phyloP scores from a whole-genome alignment of 2,888 invertebrate species.

The Limenitis arthemis region DNA sequence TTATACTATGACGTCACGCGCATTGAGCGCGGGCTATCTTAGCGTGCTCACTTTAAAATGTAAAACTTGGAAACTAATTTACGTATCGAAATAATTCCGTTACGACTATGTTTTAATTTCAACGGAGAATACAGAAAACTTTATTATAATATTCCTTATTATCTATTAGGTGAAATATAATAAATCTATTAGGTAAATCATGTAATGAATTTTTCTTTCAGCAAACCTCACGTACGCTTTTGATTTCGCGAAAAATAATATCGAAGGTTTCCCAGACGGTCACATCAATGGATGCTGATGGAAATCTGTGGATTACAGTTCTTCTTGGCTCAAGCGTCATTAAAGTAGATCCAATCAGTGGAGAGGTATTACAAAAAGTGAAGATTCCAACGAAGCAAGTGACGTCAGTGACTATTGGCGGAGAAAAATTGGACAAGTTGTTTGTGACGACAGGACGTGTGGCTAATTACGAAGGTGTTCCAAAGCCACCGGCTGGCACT shows the following conservation, averaged over 20 bases:
- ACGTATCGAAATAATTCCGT: too few species aligned
- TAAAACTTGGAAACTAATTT: too few species aligned
- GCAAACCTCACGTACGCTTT: conserved; percentile 74
- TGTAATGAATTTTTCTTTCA: conserved; percentile 35
- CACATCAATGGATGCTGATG: conserved; percentile 83
- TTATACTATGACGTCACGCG: too few species aligned
- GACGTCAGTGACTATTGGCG: conserved; percentile 83
- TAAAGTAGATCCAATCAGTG: conserved; percentile 67
- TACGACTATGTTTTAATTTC: too few species aligned
- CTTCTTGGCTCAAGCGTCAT: conserved; percentile 74
- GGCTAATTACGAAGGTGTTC: conserved; percentile 43
- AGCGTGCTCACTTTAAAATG: too few species aligned
- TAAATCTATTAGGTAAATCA: too few species aligned
- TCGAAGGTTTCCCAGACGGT: conserved; percentile 74
- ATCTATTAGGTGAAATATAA: too few species aligned
- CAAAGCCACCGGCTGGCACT: conserved; percentile 69
- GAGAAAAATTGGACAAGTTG: conserved; percentile 76
- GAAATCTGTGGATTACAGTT: conserved; percentile 82
- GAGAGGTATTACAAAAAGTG: conserved; percentile 71
- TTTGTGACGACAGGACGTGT: conserved; percentile 75
- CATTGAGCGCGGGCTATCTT: too few species aligned
- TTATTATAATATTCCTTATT: too few species aligned
- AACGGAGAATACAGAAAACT: too few species aligned
- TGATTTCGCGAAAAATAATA: conserved; percentile 61
- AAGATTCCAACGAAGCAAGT: conserved; percentile 74